Base-by-base conservation (phyloP, 2,888 invertebrate species). In the Oxytorus armatus region DNA sequence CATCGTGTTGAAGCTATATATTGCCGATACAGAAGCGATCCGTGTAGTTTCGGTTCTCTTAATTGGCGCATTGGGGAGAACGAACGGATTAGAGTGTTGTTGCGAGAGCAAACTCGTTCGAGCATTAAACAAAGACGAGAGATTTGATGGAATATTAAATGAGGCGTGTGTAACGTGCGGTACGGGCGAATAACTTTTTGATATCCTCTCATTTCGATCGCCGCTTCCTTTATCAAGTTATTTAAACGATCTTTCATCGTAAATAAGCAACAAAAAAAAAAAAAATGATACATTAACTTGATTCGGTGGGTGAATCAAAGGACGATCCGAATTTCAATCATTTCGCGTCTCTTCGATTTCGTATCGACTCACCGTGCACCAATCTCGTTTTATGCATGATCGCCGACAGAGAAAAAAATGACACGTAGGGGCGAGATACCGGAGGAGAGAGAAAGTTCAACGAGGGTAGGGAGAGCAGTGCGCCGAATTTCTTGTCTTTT, bases 331-430 rank as follows among this genome's bases (percentile, higher is more conserved):
- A 69, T 47, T 78, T 78, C 16, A 29, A 14, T 23, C 55, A 39
- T 44, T 42, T 36, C 53, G 68, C 29, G 69, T 39, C 61, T 63
- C 63, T 55, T 79, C 53, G 69, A 63, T 74, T 74, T 68, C 63
- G 63, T 36, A 39, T 44, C 53, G 55, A 73, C 25, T 63, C 68
- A 18, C 49, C n/a, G n/a, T 61, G 14, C n/a, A 66, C 65, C 36
- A 8, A 49, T 36, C 4, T 68, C 16, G 1, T 11, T 65, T 70
- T 57, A 57, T 47, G 53, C 66, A 55, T 63, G 25, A 36, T 25
- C 25, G 53, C 59, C 21, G 59, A 57, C 51, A 21, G n/a, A 59
- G 44, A 49, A 68, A 44, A 57, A 51, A 72, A 18, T 72, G 11
- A 47, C 8, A n/a, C 25, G 47, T 55, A 33, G 39, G 2, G 39